Evolutionary conservation across 2,797 vertebrate genomes (phyloP), one percentile per base, ranked within the genome.

Genomic region (Dermochelys coriacea): DNA sequence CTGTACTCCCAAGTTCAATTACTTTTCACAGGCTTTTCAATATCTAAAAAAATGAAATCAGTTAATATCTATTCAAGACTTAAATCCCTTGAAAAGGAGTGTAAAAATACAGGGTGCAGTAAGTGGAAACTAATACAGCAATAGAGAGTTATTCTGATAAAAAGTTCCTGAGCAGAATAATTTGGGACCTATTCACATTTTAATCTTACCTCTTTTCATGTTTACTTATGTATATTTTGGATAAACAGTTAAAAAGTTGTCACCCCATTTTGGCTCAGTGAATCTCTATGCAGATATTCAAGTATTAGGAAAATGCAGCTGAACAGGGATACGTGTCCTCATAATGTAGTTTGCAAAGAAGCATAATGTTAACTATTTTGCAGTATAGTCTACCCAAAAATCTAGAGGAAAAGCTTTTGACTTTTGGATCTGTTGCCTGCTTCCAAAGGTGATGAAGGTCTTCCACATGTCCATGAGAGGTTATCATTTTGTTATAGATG

Each of bases 401-500:
- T 29, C 99, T 99, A 3, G 97, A 97, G 50, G 99, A 98, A 85
- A 98, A 31, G 2, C 87, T 91, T 83, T 97, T 96, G 21, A 98
- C 97, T 90, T 96, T 88, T 12, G 98, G 98, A 71, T 98, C 97
- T n/a, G 98, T 99, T 12, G 98, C 98, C 54, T 97, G 98, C 93
- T 91, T 98, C 99, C 99, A 99, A 3, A 99, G 98, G 74, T 97
- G 96, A 74, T 97, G 97, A 51, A 99, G 97, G 47, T 99, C 99
- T 1, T 97, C 83, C 78, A 98, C 92, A 0, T 99, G 99, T 88
- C 99, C 99, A 2, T 99, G 99, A 54, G 99, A 99, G 25, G 99
- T 99, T 94, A 99, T 99, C 99, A 99, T 99, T 97, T 98, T 98
- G 54, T 98, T 98, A 83, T 99, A 99, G 97, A 99, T 99, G 97